Percentiles rank a stretch among this genome's conserved stretches.
These are phyloP conservation scores for Ferrisia virgata DNA, from an alignment of 2,888 invertebrate genomes.

Conservation along the genomic window DNA sequence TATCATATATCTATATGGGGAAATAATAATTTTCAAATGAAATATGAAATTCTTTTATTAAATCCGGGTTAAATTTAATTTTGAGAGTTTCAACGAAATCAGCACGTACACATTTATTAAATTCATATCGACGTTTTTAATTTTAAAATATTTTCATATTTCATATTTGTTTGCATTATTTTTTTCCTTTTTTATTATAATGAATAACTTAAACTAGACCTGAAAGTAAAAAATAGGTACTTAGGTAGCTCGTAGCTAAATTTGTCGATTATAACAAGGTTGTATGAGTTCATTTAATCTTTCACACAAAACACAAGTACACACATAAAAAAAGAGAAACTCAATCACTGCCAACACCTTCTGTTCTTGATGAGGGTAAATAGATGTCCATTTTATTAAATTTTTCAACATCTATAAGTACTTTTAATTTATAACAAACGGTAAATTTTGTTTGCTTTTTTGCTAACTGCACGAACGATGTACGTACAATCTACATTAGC, in stretches of 20 bases:
- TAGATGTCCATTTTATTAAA: too few relatives aligned
- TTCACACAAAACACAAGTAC: neutral
- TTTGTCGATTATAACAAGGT: too few relatives aligned
- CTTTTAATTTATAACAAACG: neutral
- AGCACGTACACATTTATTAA: too few relatives aligned
- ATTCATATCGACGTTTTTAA: too few relatives aligned
- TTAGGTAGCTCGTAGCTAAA: too few relatives aligned
- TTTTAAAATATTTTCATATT: too few relatives aligned
- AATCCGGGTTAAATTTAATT: neutral
- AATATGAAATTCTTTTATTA: neutral
- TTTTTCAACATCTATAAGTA: neutral
- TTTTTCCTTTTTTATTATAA: too few relatives aligned
- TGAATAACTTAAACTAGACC: too few relatives aligned
- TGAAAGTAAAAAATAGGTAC: too few relatives aligned
- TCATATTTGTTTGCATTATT: too few relatives aligned
- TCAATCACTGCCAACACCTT: neutral
- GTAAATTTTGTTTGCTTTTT: neutral
- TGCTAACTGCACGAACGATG: neutral
- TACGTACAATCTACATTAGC: neutral
- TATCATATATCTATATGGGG: too few relatives aligned
- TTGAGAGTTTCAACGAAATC: neutral
- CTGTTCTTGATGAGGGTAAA: neutral
- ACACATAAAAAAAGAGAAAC: neutral
- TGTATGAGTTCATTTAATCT: too few relatives aligned
- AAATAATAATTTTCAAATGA: neutral